Conservation (phyloP, 1,140 invertebrate species). For the Ctenoplectra terminalis region DNA sequence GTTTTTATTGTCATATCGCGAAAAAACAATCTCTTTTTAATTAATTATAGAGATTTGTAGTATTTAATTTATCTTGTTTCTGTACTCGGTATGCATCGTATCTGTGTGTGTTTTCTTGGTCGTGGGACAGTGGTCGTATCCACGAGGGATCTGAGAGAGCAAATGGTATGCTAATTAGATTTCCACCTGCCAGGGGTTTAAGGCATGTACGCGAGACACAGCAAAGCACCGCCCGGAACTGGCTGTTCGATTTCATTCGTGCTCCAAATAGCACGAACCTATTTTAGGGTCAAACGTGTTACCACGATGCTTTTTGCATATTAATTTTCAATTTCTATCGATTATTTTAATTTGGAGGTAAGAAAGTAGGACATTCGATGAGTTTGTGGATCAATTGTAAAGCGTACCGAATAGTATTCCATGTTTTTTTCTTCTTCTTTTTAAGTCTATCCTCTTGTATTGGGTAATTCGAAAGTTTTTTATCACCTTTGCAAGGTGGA, state of each 20-base stretch:
- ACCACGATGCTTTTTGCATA: background rate
- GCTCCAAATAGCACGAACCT: slow-evolving; percentile 26
- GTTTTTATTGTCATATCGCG: background rate
- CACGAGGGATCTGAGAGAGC: slow-evolving; percentile 57
- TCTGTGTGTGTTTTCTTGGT: slow-evolving; percentile 13
- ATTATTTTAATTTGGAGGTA: background rate
- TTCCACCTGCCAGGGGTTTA: slow-evolving; percentile 62
- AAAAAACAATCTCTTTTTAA: background rate
- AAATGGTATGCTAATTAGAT: slow-evolving; percentile 67
- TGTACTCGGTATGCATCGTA: too few relatives aligned
- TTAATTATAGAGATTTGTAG: background rate
- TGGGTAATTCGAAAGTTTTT: too few relatives aligned
- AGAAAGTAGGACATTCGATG: background rate
- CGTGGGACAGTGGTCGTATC: slow-evolving; percentile 57
- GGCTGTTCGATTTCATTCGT: slow-evolving; percentile 9
- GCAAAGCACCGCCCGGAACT: slow-evolving; percentile 43
- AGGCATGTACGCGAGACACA: slow-evolving; percentile 6
- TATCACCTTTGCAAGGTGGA: too few relatives aligned
- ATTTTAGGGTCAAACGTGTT: background rate
- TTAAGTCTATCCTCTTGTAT: too few relatives aligned
- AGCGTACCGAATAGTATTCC: too few relatives aligned
- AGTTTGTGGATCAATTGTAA: too few relatives aligned
- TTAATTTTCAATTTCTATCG: background rate
- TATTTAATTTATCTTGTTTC: background rate
- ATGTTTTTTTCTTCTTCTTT: too few relatives aligned